Conservation (phyloP, 1,140 invertebrate species). For the Dendroctonus valens region DNA sequence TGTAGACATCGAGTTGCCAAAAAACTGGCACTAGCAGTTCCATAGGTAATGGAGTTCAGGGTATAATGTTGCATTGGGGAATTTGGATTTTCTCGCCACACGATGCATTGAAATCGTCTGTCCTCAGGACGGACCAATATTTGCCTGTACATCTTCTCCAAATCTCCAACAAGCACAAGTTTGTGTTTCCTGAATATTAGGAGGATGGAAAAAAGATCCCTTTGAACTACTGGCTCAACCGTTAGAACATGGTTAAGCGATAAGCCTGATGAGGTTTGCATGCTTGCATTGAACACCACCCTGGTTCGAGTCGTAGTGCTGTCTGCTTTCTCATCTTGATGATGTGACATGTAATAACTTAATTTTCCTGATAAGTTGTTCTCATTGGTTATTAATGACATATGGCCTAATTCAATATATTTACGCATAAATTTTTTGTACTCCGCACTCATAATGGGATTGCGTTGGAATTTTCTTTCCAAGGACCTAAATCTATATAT, state of each 20-base stretch:
- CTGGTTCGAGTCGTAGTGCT: conserved; percentile 43
- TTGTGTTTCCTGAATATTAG: conserved; percentile 40
- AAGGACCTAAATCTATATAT: conserved; percentile 2
- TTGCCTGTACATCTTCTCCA: conserved; percentile 50
- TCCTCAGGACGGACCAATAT: conserved; percentile 41
- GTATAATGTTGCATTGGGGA: conserved; percentile 35
- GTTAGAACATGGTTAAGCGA: conserved; percentile 42
- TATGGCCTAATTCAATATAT: conserved; percentile 7
- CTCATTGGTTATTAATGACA: not conserved
- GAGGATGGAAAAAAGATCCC: conserved; percentile 42
- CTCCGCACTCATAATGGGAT: not conserved
- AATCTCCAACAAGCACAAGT: conserved; percentile 46
- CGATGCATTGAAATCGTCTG: conserved; percentile 44
- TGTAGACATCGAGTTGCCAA: conserved; percentile 44
- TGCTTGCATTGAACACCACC: conserved; percentile 48
- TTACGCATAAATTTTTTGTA: conserved; percentile 1
- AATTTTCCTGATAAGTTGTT: not conserved
- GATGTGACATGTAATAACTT: conserved; percentile 50
- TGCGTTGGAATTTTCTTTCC: not conserved
- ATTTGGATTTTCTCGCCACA: conserved; percentile 42
- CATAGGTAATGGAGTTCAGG: conserved; percentile 45
- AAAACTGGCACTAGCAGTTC: conserved; percentile 44
- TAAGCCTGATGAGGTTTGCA: conserved; percentile 22
- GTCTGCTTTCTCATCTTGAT: conserved; percentile 45
- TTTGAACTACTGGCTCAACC: conserved; percentile 42